Evolutionary conservation across 2,888 invertebrate genomes (phyloP).

Genomic region (Mermis nigrescens): DNA sequence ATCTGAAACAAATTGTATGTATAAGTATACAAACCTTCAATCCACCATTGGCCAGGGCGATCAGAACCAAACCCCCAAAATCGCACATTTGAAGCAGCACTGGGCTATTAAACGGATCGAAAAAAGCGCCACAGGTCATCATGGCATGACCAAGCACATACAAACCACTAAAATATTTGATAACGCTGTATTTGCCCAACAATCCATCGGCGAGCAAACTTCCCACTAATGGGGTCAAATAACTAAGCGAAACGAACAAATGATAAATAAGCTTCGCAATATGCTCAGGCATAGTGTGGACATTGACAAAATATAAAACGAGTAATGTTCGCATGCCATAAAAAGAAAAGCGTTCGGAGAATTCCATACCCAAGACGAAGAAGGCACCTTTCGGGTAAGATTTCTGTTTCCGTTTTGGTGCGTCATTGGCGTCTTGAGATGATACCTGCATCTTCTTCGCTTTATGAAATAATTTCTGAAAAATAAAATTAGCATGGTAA

Average conservation of each 20-base stretch:
- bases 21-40: too few relatives aligned
- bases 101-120: slow-evolving; percentile 27
- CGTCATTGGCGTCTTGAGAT: too few relatives aligned
- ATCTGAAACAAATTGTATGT: too few relatives aligned
- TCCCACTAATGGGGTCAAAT: slow-evolving; percentile 69
- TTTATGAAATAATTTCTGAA: too few relatives aligned
- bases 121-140: slow-evolving; percentile 33
- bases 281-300: slow-evolving; percentile 38
- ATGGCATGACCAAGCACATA: slow-evolving; percentile 36
- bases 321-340: slow-evolving; percentile 31
- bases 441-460: too few relatives aligned
- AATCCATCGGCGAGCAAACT: slow-evolving; percentile 81
- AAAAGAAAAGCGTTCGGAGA: slow-evolving; percentile 52
- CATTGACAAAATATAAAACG: slow-evolving; percentile 18
- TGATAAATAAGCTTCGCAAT: slow-evolving; percentile 73
- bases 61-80: slow-evolving; percentile 48
- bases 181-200: slow-evolving; percentile 46
- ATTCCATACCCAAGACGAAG: slow-evolving; percentile 86
- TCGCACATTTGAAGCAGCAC: slow-evolving; percentile 17
- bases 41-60: slow-evolving; percentile 76
- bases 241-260: slow-evolving; percentile 68
- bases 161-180: slow-evolving; percentile 46
- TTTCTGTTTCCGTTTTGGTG: too few relatives aligned
- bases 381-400: slow-evolving; percentile 75
- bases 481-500: too few relatives aligned